Base-by-base conservation (phyloP, 2,888 invertebrate species). In the Lochmaea crataegi region DNA sequence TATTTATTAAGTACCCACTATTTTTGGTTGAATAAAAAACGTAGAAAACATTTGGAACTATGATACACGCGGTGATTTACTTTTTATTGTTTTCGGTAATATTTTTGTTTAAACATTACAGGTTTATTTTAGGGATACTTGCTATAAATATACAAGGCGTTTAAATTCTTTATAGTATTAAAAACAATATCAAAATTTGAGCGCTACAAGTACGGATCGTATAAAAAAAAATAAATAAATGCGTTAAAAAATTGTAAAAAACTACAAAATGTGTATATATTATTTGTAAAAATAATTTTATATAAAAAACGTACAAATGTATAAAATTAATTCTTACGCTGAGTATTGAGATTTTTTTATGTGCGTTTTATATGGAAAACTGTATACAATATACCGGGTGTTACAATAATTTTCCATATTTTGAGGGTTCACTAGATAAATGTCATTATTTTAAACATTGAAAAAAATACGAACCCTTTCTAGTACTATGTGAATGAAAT, bases 161-260 rank as follows among this genome's bases (percentile, higher is more conserved):
- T 64, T 66, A 63, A 32, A 60, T 60, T 60, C 65, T 61, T 22
- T 65, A 53, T 26, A 53, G 51, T 48, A 48, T 58, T 7, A 32
- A 71, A 74, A 74, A 74, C 60, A 66, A 65, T 48, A 65, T 71
- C n/a, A 65, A 74, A 71, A 67, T 71, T 74, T 74, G 74, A 74
- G 74, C 74, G 60, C 64, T 42, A 67, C 22, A 65, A 16, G 41
- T 41, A 68, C 22, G 61, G 14, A 14, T 61, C 10, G 22, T 42
- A 65, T 53, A 41, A 45, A 65, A 65, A 65, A 65, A 45, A 38
- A 53, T 65, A 22, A 65, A 65, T 45, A 64, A 64, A 64, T 64
- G 9, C 26, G 14, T 48, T 22, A 45, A 64, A 64, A 45, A 64
- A 22, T 22, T n/a, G 22, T 48, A 64, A 41, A 58, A 32, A 32